These are phyloP conservation scores for Subacronicta megacephala DNA, from an alignment of 2,888 invertebrate genomes.

Conservation along the genomic window DNA sequence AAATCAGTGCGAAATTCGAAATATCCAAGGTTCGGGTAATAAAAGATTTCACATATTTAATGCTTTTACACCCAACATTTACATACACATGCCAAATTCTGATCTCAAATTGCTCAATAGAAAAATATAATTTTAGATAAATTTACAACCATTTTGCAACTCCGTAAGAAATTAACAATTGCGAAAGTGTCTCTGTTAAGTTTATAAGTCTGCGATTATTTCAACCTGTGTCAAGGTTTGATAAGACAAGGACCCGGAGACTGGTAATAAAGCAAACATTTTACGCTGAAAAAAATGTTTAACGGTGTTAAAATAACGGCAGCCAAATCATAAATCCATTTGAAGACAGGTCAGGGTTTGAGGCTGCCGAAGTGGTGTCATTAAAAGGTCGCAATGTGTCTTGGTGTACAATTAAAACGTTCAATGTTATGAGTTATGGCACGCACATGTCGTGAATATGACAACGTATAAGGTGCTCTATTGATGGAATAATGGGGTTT, in stretches of 20 bases:
- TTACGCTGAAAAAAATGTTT: constrained; percentile 39
- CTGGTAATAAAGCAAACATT: constrained; percentile 51
- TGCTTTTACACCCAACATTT: constrained; percentile 2
- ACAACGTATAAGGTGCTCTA: too few relatives aligned
- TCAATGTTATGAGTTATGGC: constrained; percentile 34
- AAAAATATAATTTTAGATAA: constrained; percentile 5
- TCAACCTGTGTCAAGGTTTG: constrained; percentile 67
- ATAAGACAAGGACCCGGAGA: constrained; percentile 49
- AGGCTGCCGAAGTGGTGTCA: constrained; percentile 18
- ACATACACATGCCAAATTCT: background rate
- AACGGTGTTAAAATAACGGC: constrained; percentile 31
- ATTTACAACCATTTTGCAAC: constrained; percentile 36
- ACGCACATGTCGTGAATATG: too few relatives aligned
- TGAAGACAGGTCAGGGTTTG: constrained; percentile 52
- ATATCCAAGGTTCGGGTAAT: too few relatives aligned
- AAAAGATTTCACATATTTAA: background rate
- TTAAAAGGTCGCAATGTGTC: constrained; percentile 24
- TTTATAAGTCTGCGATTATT: constrained; percentile 50
- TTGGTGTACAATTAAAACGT: constrained; percentile 26
- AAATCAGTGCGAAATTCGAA: too few relatives aligned
- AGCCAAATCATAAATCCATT: constrained; percentile 58
- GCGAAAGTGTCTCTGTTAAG: constrained; percentile 59
- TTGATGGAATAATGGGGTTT: too few relatives aligned
- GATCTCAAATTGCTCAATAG: constrained; percentile 5
- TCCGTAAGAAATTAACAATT: constrained; percentile 49